Base-by-base conservation (phyloP, 2,888 invertebrate genomes). In the Thelaira solivaga region DNA sequence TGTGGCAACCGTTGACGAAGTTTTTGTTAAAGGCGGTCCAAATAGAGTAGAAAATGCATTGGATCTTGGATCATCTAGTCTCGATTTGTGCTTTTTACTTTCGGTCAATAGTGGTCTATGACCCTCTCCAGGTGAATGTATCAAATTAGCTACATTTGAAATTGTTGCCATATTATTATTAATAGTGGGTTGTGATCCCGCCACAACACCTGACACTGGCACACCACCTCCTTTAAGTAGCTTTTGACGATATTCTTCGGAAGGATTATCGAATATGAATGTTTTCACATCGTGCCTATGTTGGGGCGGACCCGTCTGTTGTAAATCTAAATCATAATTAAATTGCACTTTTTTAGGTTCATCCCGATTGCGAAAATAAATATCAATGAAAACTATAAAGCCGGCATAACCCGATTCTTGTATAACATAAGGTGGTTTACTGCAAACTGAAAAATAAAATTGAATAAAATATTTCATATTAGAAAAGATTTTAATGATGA, bases 381-480 rank as follows among this genome's bases (percentile, higher is more conserved):
- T 94, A 86, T 97, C 96, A 84, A 98, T 96, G 0, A 95, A 95
- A 75, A 98, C 91, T 53, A 92, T 91, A 88, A 98, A 98, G 31
- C 98, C 97, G 75, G 97, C 98, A 91, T 98, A 98, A 5, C 98
- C 98, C n/a, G 96, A 95, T 88, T 98, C 97, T 83, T 94, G 94
- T 29, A 98, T 92, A 57, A 92, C 90, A 90, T 95, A 98, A 2
- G 98, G 98, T 59, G 97, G 96, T 81, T 96, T 96, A 86, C 96
- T 97, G 2, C 96, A 91, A 83, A 95, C 97, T 97, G 90, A 57
- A 80, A 75, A 18, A 1, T 31, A 20, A 11, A 45, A 18, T 4
- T 11, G 39, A 13, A 7, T 1, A 47, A 7, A n/a, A n/a, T n/a
- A n/a, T n/a, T n/a, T n/a, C n/a, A n/a, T n/a, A n/a, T n/a, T n/a